These are phyloP conservation scores for Cydia splendana DNA, from an alignment of 1,140 invertebrate species.

Conservation along the genomic window DNA sequence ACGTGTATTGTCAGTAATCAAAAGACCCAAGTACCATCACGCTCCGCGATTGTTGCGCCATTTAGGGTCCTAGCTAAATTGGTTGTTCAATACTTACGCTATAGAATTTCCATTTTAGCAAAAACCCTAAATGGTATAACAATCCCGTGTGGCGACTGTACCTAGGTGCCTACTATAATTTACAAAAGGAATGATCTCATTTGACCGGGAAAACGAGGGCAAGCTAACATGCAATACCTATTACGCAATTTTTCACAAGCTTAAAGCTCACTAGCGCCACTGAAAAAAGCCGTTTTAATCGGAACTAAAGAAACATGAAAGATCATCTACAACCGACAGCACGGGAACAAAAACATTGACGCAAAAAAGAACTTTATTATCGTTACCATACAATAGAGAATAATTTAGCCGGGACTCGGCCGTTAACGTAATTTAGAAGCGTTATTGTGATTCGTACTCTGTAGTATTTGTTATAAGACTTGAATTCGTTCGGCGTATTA, in stretches of 20 bases:
- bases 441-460: neutral
- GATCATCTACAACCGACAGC: neutral
- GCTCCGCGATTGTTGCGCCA: too few species aligned
- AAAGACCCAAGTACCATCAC: too few species aligned
- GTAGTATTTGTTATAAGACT: neutral
- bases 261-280: slow-evolving; percentile 1
- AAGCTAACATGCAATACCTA: neutral
- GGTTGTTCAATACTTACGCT: too few species aligned
- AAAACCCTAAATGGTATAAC: too few species aligned
- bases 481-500: neutral
- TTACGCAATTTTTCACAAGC: slow-evolving; percentile 1
- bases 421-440: neutral
- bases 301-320: neutral
- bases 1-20: too few species aligned
- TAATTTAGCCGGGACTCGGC: neutral
- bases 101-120: too few species aligned
- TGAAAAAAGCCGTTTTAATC: neutral
- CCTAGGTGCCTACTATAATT: neutral
- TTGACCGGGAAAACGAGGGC: neutral
- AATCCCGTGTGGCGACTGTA: too few species aligned
- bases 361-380: neutral
- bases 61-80: too few species aligned
- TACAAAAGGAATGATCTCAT: neutral
- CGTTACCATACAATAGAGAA: neutral
- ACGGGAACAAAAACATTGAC: neutral